Base-by-base conservation (phyloP, 2,888 invertebrate genomes). In the Epiblema foenella region DNA sequence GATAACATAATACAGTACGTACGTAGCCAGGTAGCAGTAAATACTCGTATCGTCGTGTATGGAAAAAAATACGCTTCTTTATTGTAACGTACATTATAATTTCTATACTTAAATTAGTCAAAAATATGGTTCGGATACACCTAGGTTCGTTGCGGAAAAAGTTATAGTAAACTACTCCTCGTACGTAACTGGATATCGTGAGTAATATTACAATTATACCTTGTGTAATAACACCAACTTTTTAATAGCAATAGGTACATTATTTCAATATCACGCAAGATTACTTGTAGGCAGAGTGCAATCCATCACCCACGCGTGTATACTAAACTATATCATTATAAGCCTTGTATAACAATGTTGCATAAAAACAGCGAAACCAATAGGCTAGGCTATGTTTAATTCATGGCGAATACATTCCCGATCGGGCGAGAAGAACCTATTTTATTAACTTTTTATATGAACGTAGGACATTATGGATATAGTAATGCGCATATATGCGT, bases 341-440 rank as follows among this genome's bases (percentile, higher is more conserved):
- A 79, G 77, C 77, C 77, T 78, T 77, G 78, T 77, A 78, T 80
- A 79, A 82, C 75, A 74, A 78, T 76, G 80, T 89, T 89, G 87
- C 89, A 90, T 88, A 88, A 89, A 90, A 89, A 81, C 78, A 78
- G 77, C 75, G 77, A 76, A 75, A 75, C 76, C 76, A 73, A 76
- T 82, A 81, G 75, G 74, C 75, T 77, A 73, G 74, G 56, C 68
- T 78, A 91, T 93, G 88, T 88, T 85, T 93, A 86, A 93, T 93
- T 91, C 93, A 93, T 88, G 72, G 79, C 81, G 77, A 82, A 83
- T 79, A 77, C 46, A 57, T 37, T 46, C 12, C 15, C 9, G 33
- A 12, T 33, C 9, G 9, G 51, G n/a, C 18, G 29, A 37, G 46
- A 67, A 67, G 60, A 56, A 29, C 39, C 7, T 57, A 71, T 51